Conservation (phyloP, 2,113 vertebrate species). For the Cynocephalus volans region DNA sequence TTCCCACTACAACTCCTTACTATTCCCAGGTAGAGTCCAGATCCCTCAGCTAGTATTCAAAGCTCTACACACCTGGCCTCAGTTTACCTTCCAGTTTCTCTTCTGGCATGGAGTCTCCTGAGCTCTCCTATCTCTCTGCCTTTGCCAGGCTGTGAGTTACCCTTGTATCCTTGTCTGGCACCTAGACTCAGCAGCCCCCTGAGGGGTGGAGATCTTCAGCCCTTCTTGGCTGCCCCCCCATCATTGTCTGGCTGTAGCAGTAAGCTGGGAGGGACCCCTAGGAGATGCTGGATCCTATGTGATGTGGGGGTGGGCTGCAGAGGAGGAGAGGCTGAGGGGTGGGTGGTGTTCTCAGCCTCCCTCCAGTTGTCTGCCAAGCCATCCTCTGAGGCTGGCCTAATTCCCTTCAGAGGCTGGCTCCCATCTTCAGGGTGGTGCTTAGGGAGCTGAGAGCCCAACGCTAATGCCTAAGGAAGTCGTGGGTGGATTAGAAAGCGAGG, state of each 20-base stretch:
- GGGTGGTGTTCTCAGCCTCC: conserved; percentile 25
- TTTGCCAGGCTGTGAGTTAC: conserved; percentile 56
- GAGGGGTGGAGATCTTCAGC: background rate
- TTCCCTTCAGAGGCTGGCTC: conserved; percentile 80
- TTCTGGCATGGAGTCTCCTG: background rate
- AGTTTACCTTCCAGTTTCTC: conserved; percentile 13
- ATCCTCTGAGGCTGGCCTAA: conserved; percentile 84
- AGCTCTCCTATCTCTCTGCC: background rate
- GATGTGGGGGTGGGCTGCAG: background rate
- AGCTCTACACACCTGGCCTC: background rate
- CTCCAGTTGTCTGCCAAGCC: conserved; percentile 64
- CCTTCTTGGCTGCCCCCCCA: background rate
- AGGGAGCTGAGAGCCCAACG: conserved; percentile 80
- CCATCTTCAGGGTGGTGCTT: conserved; percentile 86
- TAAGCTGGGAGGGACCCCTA: background rate
- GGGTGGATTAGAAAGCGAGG: conserved; percentile 84
- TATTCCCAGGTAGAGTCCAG: background rate
- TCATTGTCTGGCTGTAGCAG: background rate
- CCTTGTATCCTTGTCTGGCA: background rate
- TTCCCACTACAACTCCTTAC: background rate
- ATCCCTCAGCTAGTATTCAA: conserved; percentile 22
- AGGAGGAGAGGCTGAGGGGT: background rate
- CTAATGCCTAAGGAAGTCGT: conserved; percentile 86
- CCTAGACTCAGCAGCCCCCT: background rate
- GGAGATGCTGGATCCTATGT: background rate